Base-by-base conservation (phyloP, 2,113 vertebrate species). In the Calidris pugnax region DNA sequence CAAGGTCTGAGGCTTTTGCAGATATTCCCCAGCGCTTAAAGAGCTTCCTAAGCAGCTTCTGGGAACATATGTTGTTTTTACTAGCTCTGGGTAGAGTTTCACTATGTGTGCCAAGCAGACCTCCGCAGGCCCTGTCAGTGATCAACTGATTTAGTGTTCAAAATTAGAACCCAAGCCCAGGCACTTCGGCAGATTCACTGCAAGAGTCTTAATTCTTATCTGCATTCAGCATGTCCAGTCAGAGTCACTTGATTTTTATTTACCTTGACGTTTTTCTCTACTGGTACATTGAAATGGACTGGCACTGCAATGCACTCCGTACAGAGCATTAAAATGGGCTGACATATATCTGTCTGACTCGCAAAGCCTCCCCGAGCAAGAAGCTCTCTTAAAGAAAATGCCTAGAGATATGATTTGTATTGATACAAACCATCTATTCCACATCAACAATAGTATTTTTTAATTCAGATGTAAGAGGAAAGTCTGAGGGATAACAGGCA, bases 21-120 rank as follows among this genome's bases (percentile, higher is more conserved):
- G 79, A 57, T 92, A 90, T 50, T 90, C 82, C 66, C 87, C 41
- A 55, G 89, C 26, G 60, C 93, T 88, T 94, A 88, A 91, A 92
- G 68, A 86, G 63, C 82, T 94, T 95, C 94, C 93, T 96, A 95
- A 96, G 96, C 88, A 96, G 96, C 95, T 95, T 96, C 96, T 90
- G 92, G 80, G 83, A 96, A 93, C 93, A 96, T 93, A 94, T 93
- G 92, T 94, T 97, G 95, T 94, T 97, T 96, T 94, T 96, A 96
- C 85, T 75, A 82, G 69, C 87, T 90, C 57, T 79, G 94, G 76
- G 64, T 96, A 88, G 87, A 89, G 76, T 96, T 96, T 96, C 90
- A 78, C 64, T 82, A 0, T 11, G n/a, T 78, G 79, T 94, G 93
- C 92, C 97, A 96, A 91, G 91, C 74, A 80, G 43, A 86, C 9